These are phyloP conservation scores for Brachyrhaphis roseni DNA, from an alignment of 2,797 vertebrate genomes.

Conservation along the genomic window DNA sequence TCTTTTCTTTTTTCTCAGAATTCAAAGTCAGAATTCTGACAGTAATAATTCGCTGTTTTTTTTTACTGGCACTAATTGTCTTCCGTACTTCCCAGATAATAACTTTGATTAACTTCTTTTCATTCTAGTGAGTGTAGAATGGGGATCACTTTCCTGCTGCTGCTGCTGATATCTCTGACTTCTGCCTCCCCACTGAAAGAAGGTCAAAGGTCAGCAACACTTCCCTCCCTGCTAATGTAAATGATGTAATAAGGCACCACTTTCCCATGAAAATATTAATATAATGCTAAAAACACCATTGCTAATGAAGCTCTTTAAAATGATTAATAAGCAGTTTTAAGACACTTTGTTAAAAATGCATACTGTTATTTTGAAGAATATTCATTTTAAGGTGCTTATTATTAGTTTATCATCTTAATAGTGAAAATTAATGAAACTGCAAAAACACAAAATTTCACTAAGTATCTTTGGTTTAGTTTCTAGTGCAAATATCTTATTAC, in stretches of 20 bases:
- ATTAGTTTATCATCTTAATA: background rate
- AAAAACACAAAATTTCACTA: no score
- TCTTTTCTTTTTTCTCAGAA: no score
- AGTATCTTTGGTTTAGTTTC: no score
- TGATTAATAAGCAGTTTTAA: background rate
- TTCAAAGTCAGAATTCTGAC: no score
- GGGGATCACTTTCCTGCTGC: slow-evolving; percentile 74
- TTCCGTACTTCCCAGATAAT: background rate
- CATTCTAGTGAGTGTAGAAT: slow-evolving; percentile 63
- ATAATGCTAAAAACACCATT: background rate
- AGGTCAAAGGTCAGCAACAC: slow-evolving; percentile 54
- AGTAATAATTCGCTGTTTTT: no score
- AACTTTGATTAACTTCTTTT: background rate
- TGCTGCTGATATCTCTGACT: slow-evolving; percentile 66
- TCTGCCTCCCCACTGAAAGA: slow-evolving; percentile 61
- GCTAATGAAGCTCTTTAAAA: background rate
- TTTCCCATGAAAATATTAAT: background rate
- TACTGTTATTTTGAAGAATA: background rate
- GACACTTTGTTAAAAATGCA: background rate
- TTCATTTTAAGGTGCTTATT: background rate
- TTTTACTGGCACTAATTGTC: background rate
- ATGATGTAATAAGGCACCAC: background rate
- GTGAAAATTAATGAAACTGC: background rate
- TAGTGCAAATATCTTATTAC: no score
- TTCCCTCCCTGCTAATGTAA: background rate